These are phyloP conservation scores for Trinorchestia longiramus DNA, from an alignment of 1,140 invertebrate species.

Conservation along the genomic window DNA sequence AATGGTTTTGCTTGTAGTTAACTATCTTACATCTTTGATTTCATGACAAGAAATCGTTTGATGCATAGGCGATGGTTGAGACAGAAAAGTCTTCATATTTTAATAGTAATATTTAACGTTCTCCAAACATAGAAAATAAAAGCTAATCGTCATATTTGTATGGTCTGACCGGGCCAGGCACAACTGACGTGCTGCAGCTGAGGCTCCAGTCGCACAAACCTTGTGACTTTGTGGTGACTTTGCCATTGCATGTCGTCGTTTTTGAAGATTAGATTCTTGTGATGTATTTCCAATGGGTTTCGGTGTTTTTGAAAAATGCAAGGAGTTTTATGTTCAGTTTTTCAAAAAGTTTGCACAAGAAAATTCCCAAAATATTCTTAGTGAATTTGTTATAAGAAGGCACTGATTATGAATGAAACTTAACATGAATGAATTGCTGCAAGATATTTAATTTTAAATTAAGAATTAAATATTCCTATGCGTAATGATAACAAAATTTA, in stretches of 20 bases:
- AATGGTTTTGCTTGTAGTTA: too few species aligned
- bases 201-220: not conserved
- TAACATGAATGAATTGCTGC: not conserved
- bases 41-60: too few species aligned
- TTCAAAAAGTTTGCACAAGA: not conserved
- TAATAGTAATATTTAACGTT: too few species aligned
- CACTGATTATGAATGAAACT: not conserved
- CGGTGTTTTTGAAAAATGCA: not conserved
- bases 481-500: not conserved
- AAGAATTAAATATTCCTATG: not conserved
- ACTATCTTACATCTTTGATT: too few species aligned
- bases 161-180: not conserved
- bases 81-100: too few species aligned
- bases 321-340: not conserved
- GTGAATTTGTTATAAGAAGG: not conserved
- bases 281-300: not conserved
- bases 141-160: not conserved
- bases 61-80: too few species aligned
- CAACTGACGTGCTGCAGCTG: not conserved
- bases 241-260: not conserved
- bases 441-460: not conserved
- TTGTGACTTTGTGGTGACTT: not conserved
- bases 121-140: too few species aligned
- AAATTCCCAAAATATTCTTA: not conserved
- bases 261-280: not conserved